Conservation (phyloP, 2,888 invertebrate genomes). For the Dryobotodes eremita region DNA sequence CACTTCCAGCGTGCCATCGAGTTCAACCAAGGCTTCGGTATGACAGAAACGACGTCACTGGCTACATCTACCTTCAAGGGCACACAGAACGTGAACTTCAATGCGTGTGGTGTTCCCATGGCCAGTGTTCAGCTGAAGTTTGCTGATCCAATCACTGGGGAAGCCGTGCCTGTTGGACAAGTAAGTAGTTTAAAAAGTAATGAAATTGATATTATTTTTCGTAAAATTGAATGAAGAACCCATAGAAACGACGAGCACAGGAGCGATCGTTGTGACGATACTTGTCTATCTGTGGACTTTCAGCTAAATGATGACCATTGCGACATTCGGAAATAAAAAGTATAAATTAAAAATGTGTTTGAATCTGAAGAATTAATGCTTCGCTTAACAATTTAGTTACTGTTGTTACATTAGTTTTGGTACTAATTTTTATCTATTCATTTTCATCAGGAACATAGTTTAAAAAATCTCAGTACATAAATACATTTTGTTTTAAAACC, state of each 20-base stretch:
- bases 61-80: constrained; percentile 77
- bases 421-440: too few species aligned
- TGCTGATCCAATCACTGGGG: constrained; percentile 80
- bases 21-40: constrained; percentile 86
- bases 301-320: too few species aligned
- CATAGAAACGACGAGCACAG: too few species aligned
- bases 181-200: constrained; percentile 71
- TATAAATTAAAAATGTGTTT: not conserved
- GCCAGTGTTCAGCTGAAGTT: constrained; percentile 80
- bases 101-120: constrained; percentile 82
- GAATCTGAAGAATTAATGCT: not conserved
- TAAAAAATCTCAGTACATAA: too few species aligned
- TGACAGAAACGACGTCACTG: constrained; percentile 85
- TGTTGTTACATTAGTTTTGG: not conserved
- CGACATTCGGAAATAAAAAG: too few species aligned
- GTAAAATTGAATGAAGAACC: too few species aligned
- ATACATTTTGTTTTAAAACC: not conserved
- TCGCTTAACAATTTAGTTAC: not conserved
- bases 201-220: not conserved
- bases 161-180: constrained; percentile 81
- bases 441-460: too few species aligned
- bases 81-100: constrained; percentile 76
- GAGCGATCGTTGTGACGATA: too few species aligned
- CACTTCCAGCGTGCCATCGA: constrained; percentile 79
- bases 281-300: too few species aligned